Percentiles rank a stretch among this genome's conserved stretches.
Conservation (phyloP, 2,888 invertebrate species). For the Subacronicta megacephala region DNA sequence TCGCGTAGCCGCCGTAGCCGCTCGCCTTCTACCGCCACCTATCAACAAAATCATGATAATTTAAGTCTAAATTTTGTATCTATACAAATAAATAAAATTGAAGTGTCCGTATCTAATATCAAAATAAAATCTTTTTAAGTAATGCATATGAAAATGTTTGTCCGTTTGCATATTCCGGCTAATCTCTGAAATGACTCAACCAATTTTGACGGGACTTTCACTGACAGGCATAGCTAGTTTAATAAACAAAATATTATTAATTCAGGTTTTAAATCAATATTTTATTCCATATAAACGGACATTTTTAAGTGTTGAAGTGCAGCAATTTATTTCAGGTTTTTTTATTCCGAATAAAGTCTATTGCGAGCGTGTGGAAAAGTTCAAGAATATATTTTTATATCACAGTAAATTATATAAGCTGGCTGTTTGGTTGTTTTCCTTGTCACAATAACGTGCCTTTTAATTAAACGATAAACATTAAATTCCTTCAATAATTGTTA, state of each 20-base stretch:
- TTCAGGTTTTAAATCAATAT: too few species aligned
- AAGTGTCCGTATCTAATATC: too few species aligned
- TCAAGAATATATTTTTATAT: conserved; percentile 21
- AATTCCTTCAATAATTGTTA: conserved; percentile 2
- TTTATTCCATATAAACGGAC: neutral
- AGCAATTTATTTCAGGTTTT: conserved; percentile 21
- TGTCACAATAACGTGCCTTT: conserved; percentile 15
- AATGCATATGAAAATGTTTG: too few species aligned
- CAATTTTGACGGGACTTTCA: too few species aligned
- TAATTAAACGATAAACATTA: conserved; percentile 15
- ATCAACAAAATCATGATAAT: conserved; percentile 45
- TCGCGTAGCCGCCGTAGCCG: conserved; percentile 96
- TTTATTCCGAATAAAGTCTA: conserved; percentile 32
- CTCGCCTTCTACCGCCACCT: conserved; percentile 96
- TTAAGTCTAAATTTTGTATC: neutral
- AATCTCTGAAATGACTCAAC: too few species aligned
- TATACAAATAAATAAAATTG: too few species aligned
- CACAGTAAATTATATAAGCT: conserved; percentile 21
- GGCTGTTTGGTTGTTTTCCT: neutral
- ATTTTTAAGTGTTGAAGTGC: conserved; percentile 12
- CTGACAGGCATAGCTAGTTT: too few species aligned
- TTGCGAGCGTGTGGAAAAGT: conserved; percentile 36
- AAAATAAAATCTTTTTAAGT: too few species aligned
- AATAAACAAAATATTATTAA: too few species aligned
- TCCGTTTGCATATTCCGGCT: too few species aligned